Evolutionary conservation across 2,888 invertebrate species (phyloP), one percentile per base, ranked within the genome.

Genomic region (Noctua janthina): DNA sequence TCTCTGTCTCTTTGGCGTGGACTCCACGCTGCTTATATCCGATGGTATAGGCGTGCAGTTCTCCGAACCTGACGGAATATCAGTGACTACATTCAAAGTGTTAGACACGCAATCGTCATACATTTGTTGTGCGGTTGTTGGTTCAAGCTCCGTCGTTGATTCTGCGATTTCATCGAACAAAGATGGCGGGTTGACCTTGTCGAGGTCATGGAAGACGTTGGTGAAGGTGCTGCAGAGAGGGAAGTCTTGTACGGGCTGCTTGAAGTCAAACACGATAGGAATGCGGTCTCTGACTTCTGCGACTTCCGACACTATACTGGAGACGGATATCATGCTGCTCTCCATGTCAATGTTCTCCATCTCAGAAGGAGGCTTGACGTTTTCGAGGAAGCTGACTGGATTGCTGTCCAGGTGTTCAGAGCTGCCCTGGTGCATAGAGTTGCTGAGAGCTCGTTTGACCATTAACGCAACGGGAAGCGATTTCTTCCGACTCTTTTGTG

Each of bases 261-360:
- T 96, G 56, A 97, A 94, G 89, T 98, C 97, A 89, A 98, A 97
- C 4, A 98, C 93, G 1, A 97, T 94, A 1, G 97, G 94, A 0
- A 93, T 93, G 62, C 94, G 95, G 1, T 95, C 96, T 80, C 95
- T 96, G 0, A 95, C 88, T 79, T 98, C 98, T 0, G 97, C 98
- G 7, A 98, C 97, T 94, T 99, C 99, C 0, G 98, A 98, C 49
- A 98, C 98, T 80, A 99, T 98, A 92, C 99, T 99, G 0, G 98
- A 98, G 0, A 99, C 98, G 78, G 99, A 99, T 23, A 98, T 96
- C 98, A 99, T 98, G 86, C 99, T 99, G 84, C 98, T 98, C 87
- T 98, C 98, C 97, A 98, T 97, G 89, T 99, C 99, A 10, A 98
- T 93, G 89, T 98, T 97, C 80, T 98, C 98, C 98, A 99, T 98